Percentiles rank a stretch among this genome's conserved stretches.
Evolutionary conservation across 2,797 vertebrate genomes (phyloP).

Genomic region (Pristis pectinata): DNA sequence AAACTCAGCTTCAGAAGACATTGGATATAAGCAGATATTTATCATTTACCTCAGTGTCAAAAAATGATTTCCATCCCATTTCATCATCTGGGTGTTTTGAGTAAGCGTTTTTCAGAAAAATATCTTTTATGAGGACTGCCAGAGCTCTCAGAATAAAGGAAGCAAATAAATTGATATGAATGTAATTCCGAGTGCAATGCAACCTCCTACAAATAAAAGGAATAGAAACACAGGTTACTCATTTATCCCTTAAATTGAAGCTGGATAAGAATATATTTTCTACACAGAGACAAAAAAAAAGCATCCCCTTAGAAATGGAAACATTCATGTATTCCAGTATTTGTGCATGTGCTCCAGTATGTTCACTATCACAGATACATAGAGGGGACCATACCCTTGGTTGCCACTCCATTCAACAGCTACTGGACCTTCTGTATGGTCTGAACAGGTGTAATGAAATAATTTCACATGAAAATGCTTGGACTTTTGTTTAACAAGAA

Average conservation of each 20-base stretch:
- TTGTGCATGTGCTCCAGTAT: background rate
- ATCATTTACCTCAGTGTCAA: slow-evolving; percentile 63
- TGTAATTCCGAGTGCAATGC: slow-evolving; percentile 94
- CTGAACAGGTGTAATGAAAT: background rate
- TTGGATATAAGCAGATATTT: background rate
- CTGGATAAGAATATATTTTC: background rate
- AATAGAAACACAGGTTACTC: background rate
- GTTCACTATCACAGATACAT: background rate
- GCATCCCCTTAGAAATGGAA: background rate
- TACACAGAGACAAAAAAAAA: background rate
- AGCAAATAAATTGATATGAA: slow-evolving; percentile 93
- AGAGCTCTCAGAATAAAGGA: slow-evolving; percentile 82
- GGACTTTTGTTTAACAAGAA: background rate
- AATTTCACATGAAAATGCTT: too few relatives aligned
- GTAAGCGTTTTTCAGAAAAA: slow-evolving; percentile 61
- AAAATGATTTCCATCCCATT: slow-evolving; percentile 69
- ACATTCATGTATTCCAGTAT: background rate
- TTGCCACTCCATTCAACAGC: background rate
- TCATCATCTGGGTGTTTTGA: slow-evolving; percentile 67
- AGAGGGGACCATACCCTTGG: background rate
- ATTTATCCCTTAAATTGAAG: background rate
- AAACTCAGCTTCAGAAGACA: background rate
- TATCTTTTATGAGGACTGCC: slow-evolving; percentile 76
- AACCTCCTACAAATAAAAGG: slow-evolving; percentile 72
- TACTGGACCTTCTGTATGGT: background rate